Evolutionary conservation across 2,888 invertebrate genomes (phyloP), one percentile per base, ranked within the genome.

Genomic region (Neoascia interrupta): DNA sequence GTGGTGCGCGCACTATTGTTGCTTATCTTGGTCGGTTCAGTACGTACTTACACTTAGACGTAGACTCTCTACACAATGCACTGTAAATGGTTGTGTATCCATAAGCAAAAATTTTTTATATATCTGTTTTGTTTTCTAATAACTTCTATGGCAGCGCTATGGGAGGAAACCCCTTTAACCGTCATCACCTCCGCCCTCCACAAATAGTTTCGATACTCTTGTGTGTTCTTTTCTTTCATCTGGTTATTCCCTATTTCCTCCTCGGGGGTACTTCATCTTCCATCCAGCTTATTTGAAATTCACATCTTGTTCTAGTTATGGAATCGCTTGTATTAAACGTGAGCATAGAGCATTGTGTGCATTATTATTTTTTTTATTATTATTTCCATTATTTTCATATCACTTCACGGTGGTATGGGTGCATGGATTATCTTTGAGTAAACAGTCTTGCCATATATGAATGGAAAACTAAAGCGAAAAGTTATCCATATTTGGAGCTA

Each of bases 281-380:
- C 61, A 66, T 56, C 66, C 73, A n/a, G 8, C 10, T 61, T 56
- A 79, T 79, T 79, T 73, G 49, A 79, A 79, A 79, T 79, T 73
- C 79, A 79, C 79, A 73, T 79, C 79, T 79, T 79, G 79, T 79
- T 79, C 79, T 73, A 79, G 79, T 79, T 79, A 68, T 73, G 66
- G 66, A 68, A 79, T 66, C 49, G 79, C 61, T 76, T 70, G 76
- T 56, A 47, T 53, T 39, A 58, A 51, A 56, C 72, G 60, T 68
- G 58, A 69, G 45, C 53, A 45, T 28, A 18, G 72, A 64, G 73
- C 73, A 79, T 66, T 73, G 56, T 73, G 73, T 79, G 54, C 73
- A 79, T 61, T 66, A 73, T 66, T 73, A 61, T 73, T 61, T 60
- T 58, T 53, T 31, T 28, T 41, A 47, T 56, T 75, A 63, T 75